Conservation (phyloP, 2,888 invertebrate genomes). For the Tipula vernalis region DNA sequence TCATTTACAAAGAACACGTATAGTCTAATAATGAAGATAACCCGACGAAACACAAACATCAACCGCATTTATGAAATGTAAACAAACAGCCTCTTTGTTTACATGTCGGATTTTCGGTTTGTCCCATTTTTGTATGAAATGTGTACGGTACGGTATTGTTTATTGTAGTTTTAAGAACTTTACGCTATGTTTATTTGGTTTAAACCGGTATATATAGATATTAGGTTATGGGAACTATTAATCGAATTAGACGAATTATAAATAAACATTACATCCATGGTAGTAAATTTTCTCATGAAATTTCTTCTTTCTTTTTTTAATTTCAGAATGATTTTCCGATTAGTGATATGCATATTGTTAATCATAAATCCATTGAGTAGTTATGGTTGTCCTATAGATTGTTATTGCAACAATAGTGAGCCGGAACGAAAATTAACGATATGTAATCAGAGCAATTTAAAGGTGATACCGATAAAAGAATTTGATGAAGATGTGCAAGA, state of each 20-base stretch:
- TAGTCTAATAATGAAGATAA: background rate
- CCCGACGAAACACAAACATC: background rate
- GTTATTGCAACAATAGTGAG: background rate
- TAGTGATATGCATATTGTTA: background rate
- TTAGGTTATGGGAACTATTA: background rate
- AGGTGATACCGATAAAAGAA: conserved; percentile 44
- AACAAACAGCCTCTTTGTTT: background rate
- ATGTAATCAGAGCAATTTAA: background rate
- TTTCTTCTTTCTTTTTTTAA: background rate
- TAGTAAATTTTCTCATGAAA: background rate
- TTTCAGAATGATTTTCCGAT: background rate
- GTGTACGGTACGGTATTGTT: background rate
- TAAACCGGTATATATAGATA: background rate
- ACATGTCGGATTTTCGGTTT: background rate
- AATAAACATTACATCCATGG: background rate
- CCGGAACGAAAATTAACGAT: background rate
- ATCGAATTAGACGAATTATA: background rate
- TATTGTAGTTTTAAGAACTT: background rate
- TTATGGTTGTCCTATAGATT: background rate
- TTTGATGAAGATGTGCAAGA: conserved; percentile 53
- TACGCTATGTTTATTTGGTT: background rate
- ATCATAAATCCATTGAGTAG: background rate
- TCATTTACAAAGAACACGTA: background rate
- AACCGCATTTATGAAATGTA: background rate
- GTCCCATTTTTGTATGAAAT: background rate